phyloP scores from a whole-genome alignment of 2,113 vertebrate genomes.

The Microcebus tavaratra region DNA sequence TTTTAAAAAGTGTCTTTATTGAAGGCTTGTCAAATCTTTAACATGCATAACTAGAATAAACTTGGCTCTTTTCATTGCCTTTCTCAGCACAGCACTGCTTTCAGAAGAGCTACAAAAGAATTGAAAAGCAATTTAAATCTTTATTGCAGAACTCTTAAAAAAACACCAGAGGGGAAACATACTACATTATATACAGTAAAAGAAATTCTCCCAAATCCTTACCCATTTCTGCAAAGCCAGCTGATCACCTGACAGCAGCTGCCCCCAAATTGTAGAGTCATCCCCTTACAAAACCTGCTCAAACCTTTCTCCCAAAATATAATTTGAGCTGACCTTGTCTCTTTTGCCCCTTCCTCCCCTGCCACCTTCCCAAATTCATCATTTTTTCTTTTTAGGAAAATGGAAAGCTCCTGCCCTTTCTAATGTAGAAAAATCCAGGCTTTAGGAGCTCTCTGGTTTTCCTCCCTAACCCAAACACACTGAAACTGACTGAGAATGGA shows the following conservation, averaged over 20 bases:
- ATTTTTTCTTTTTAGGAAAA: background rate
- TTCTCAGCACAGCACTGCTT: constrained; percentile 22
- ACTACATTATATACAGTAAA: background rate
- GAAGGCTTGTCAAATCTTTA: constrained; percentile 10
- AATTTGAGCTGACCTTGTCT: background rate
- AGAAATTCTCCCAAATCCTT: background rate
- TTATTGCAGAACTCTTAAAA: constrained; percentile 45
- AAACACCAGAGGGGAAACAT: constrained; percentile 1
- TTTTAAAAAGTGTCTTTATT: background rate
- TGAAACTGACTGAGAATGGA: background rate
- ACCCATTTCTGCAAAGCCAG: background rate
- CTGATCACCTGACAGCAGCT: background rate
- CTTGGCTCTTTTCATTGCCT: background rate
- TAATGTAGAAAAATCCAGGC: background rate
- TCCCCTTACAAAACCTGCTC: background rate
- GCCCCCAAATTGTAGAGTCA: background rate
- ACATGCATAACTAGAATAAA: constrained; percentile 8
- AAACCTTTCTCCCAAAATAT: background rate
- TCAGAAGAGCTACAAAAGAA: constrained; percentile 39
- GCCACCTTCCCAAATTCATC: background rate
- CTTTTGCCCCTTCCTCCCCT: background rate
- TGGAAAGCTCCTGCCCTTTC: background rate
- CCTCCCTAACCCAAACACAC: background rate
- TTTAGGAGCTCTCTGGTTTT: background rate
- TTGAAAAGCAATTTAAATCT: constrained; percentile 52